Conservation (phyloP, 2,797 vertebrate species). For the Peromyscus eremicus region DNA sequence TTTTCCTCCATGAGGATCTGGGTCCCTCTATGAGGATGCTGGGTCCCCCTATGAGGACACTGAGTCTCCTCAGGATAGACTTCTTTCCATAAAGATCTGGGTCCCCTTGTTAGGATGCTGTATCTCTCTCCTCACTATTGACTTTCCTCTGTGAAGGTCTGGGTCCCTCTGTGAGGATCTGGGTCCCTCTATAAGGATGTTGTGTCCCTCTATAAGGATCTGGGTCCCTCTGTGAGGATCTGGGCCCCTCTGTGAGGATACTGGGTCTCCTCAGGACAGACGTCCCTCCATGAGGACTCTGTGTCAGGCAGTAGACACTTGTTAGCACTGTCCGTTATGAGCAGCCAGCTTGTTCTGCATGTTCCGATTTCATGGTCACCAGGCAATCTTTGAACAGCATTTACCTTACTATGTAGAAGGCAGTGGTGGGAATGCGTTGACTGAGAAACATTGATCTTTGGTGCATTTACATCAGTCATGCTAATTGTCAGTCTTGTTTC, state of each 20-base stretch:
- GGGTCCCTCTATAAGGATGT: too few relatives aligned
- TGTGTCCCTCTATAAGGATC: too few relatives aligned
- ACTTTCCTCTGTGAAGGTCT: neutral
- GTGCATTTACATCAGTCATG: neutral
- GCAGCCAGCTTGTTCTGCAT: neutral
- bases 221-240: too few relatives aligned
- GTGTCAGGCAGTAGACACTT: neutral
- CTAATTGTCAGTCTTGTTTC: neutral
- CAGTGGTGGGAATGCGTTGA: neutral
- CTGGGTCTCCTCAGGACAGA: neutral
- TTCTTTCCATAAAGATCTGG: neutral
- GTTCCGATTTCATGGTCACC: slow-evolving; percentile 23
- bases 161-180: neutral
- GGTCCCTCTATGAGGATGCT: neutral
- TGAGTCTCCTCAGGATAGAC: too few relatives aligned
- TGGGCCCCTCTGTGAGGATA: too few relatives aligned
- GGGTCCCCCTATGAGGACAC: too few relatives aligned
- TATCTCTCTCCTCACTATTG: neutral
- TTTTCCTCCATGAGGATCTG: neutral
- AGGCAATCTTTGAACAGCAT: slow-evolving; percentile 4
- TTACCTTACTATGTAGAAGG: neutral
- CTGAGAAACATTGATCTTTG: neutral
- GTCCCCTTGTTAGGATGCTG: neutral
- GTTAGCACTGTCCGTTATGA: neutral
- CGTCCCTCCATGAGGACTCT: neutral